phyloP scores from a whole-genome alignment of 2,797 vertebrate species.

The Falco columbarius region DNA sequence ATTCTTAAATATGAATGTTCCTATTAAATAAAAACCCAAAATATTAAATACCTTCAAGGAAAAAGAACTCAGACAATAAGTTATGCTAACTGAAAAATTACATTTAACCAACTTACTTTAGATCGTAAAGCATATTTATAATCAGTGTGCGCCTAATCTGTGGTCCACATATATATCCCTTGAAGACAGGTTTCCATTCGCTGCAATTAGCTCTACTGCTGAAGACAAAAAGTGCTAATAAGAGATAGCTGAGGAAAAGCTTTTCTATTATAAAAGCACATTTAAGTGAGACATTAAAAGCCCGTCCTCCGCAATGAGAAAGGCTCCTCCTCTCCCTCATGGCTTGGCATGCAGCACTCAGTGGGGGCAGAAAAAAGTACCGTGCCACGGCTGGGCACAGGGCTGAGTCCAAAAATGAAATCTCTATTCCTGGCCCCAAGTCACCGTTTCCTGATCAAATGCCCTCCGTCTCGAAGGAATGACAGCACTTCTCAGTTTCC shows the following conservation, averaged over 20 bases:
- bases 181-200: neutral
- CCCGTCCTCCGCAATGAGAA: rapidly evolving
- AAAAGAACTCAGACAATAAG: neutral
- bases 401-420: neutral
- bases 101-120: neutral
- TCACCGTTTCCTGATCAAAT: neutral
- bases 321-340: rapidly evolving
- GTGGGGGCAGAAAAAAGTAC: neutral
- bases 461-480: neutral
- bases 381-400: rapidly evolving
- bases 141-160: neutral
- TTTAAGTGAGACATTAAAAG: neutral
- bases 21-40: neutral
- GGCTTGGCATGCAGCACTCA: neutral
- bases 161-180: rapidly evolving
- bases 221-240: neutral
- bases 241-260: neutral
- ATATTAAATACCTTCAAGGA: neutral
- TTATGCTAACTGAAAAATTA: neutral
- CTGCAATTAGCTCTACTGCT: neutral
- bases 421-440: neutral
- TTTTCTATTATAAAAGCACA: neutral
- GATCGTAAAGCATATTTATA: neutral
- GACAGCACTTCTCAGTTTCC: neutral
- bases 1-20: neutral